phyloP scores from a whole-genome alignment of 2,888 invertebrate genomes.

The Mythimna pallens region DNA sequence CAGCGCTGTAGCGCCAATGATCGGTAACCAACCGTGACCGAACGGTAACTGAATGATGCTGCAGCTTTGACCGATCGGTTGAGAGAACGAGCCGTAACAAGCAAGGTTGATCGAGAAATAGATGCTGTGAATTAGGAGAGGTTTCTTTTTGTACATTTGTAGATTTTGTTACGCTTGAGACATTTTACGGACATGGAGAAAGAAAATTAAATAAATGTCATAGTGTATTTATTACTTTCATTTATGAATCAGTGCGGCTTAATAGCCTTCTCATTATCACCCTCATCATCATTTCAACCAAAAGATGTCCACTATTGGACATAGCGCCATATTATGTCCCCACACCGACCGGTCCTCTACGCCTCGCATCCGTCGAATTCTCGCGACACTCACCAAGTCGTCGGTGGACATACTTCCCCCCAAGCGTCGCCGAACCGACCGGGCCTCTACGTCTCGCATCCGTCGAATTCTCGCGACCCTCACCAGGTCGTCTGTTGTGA shows the following conservation, averaged over 20 bases:
- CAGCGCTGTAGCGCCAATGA: constrained; percentile 53
- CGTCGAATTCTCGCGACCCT: too few relatives aligned
- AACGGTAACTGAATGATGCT: constrained; percentile 56
- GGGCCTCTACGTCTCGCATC: too few relatives aligned
- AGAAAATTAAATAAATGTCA: neutral
- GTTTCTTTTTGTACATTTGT: neutral
- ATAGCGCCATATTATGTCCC: too few relatives aligned
- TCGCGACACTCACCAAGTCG: too few relatives aligned
- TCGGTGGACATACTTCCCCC: too few relatives aligned
- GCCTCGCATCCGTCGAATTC: too few relatives aligned
- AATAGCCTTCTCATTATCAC: too few relatives aligned
- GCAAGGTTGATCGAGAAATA: constrained; percentile 48
- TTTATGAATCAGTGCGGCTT: neutral
- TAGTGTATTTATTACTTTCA: neutral
- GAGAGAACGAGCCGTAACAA: constrained; percentile 25
- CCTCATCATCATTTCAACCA: too few relatives aligned
- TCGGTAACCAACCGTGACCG: constrained; percentile 67
- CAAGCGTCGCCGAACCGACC: too few relatives aligned
- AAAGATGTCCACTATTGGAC: too few relatives aligned
- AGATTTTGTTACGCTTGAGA: neutral
- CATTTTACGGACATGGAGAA: neutral
- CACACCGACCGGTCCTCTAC: too few relatives aligned
- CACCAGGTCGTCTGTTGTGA: too few relatives aligned
- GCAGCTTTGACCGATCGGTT: constrained; percentile 42
- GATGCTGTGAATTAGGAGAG: constrained; percentile 21